Evolutionary conservation across 35 echinoderm and acorn worm genomes (phyloP).

Genomic region (Apostichopus parvimensis): DNA sequence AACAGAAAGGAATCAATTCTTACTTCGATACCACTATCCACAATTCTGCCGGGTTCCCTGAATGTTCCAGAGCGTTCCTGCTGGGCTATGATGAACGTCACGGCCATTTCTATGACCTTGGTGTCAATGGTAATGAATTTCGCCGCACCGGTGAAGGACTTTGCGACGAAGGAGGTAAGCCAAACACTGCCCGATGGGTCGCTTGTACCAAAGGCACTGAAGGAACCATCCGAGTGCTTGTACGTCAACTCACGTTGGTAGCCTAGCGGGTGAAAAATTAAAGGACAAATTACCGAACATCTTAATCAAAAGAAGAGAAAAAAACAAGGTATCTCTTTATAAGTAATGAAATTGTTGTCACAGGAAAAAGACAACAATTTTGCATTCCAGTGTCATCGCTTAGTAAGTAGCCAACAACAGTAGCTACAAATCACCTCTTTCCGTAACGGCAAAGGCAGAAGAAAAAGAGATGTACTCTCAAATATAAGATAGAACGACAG

Average conservation of each 20-base stretch:
- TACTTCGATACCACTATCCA: conserved; percentile 7
- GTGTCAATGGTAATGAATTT: conserved; percentile 77
- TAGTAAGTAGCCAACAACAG: no score
- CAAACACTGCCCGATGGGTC: conserved; percentile 82
- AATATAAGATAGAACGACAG: neutral
- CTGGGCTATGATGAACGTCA: conserved; percentile 34
- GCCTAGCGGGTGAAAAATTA: conserved; percentile 33
- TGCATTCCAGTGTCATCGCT: no score
- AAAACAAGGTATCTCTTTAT: no score
- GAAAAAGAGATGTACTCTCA: neutral
- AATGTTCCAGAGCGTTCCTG: conserved; percentile 65
- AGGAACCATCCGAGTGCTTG: conserved; percentile 74
- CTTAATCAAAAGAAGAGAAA: neutral
- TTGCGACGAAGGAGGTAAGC: conserved; percentile 94
- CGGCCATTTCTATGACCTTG: conserved; percentile 32
- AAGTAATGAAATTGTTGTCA: no score
- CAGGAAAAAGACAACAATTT: no score
- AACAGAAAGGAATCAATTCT: neutral
- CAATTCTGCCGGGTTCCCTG: conserved; percentile 59
- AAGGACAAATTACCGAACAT: neutral
- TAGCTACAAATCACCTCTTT: no score
- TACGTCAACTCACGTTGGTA: conserved; percentile 88
- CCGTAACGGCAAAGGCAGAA: neutral
- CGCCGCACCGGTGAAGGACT: conserved; percentile 72
- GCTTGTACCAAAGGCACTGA: conserved; percentile 88